Percentiles rank a stretch among this genome's conserved stretches.
Conservation (phyloP, 1,140 invertebrate genomes). For the Eriocheir sinensis region DNA sequence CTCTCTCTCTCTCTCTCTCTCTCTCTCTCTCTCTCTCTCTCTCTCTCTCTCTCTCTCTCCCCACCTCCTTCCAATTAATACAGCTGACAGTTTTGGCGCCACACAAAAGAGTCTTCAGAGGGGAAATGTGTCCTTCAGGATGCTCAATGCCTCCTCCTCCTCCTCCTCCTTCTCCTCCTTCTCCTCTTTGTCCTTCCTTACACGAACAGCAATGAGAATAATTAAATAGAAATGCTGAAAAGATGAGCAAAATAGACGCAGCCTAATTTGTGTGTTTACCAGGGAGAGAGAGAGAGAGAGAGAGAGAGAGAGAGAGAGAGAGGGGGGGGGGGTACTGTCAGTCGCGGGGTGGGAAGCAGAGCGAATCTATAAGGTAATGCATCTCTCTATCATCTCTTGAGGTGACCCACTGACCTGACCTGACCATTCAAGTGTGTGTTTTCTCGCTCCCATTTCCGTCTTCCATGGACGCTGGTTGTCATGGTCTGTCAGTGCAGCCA, state of each 20-base stretch:
- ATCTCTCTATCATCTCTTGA: not conserved
- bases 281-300: not conserved
- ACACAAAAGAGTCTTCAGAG: not conserved
- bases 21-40: not conserved
- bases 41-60: not conserved
- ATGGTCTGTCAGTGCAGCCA: too few species aligned
- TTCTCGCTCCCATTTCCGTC: too few species aligned
- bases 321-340: too few species aligned
- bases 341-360: too few species aligned
- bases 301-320: conserved; percentile 22
- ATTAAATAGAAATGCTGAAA: not conserved
- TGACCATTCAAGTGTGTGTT: not conserved
- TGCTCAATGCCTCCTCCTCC: not conserved
- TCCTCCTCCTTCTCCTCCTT: not conserved
- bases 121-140: conserved; percentile 10
- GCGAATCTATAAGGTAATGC: not conserved
- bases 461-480: not conserved
- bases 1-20: not conserved
- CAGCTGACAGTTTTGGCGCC: not conserved
- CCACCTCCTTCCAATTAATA: not conserved
- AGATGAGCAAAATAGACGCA: not conserved
- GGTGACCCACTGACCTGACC: not conserved
- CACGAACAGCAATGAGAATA: not conserved
- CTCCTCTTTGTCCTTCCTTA: not conserved
- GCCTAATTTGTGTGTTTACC: not conserved